Conservation (phyloP, 2,888 invertebrate genomes). For the Gonocerus acuteangulatus region DNA sequence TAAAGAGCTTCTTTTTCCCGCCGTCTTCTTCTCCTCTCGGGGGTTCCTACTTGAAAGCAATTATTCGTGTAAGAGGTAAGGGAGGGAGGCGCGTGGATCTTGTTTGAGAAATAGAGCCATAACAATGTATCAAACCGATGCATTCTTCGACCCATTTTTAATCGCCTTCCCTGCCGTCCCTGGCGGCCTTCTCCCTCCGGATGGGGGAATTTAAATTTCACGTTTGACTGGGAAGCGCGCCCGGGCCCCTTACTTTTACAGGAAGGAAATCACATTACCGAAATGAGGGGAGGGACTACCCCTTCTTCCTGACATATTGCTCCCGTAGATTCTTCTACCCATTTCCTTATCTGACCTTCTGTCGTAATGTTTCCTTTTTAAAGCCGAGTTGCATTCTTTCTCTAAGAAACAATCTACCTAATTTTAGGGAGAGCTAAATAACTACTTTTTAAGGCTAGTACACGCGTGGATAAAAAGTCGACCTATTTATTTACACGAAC, state of each 20-base stretch:
- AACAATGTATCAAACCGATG: slow-evolving; percentile 32
- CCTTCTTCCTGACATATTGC: background rate
- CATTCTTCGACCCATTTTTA: slow-evolving; percentile 32
- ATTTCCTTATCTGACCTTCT: too few relatives aligned
- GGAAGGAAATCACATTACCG: slow-evolving; percentile 35
- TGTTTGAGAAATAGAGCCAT: slow-evolving; percentile 32
- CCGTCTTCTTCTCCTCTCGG: background rate
- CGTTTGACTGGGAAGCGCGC: slow-evolving; percentile 32
- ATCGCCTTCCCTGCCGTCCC: slow-evolving; percentile 19
- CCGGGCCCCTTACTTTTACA: background rate
- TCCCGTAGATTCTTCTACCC: background rate
- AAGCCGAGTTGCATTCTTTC: too few relatives aligned
- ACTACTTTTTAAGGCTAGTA: too few relatives aligned
- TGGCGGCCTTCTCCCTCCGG: background rate
- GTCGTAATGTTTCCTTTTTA: too few relatives aligned
- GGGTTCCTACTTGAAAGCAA: slow-evolving; percentile 18
- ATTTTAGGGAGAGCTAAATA: too few relatives aligned
- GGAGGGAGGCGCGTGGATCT: slow-evolving; percentile 13
- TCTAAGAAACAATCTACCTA: too few relatives aligned
- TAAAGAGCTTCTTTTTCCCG: background rate
- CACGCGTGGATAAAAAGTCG: too few relatives aligned
- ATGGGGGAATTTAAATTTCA: slow-evolving; percentile 34
- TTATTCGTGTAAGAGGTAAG: slow-evolving; percentile 19
- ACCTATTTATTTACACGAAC: too few relatives aligned
- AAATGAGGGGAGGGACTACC: slow-evolving; percentile 28